These are phyloP conservation scores for Drosophila mettleri DNA, from an alignment of 2,888 invertebrate species.

Conservation along the genomic window DNA sequence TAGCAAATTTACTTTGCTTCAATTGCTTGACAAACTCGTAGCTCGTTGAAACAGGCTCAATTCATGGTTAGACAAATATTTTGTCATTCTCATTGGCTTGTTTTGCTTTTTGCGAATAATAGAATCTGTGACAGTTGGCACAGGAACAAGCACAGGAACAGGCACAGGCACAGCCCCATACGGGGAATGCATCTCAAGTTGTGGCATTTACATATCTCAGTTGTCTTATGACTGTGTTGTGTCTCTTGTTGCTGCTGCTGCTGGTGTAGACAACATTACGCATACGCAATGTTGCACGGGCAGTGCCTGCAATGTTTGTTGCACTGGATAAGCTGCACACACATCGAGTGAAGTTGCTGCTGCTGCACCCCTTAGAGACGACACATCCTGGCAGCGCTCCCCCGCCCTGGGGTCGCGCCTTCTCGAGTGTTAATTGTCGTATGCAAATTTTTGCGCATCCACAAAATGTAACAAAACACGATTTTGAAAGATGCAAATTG, in stretches of 20 bases:
- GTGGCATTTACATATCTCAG: constrained; percentile 60
- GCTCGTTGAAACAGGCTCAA: background rate
- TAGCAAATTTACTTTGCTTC: background rate
- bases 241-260: constrained; percentile 18
- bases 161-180: background rate
- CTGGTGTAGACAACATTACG: constrained; percentile 54
- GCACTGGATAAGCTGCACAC: constrained; percentile 48
- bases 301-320: constrained; percentile 44
- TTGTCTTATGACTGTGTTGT: constrained; percentile 31
- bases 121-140: constrained; percentile 28
- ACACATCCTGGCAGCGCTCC: constrained; percentile 17
- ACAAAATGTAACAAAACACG: constrained; percentile 81
- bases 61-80: constrained; percentile 48
- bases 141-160: no score
- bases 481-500: constrained; percentile 82
- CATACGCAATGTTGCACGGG: constrained; percentile 57
- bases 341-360: constrained; percentile 16
- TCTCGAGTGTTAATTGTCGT: constrained; percentile 81
- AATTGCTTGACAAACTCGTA: background rate
- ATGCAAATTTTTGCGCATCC: constrained; percentile 82
- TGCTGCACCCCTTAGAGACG: constrained; percentile 40
- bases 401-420: constrained; percentile 49
- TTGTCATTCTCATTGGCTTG: constrained; percentile 51
- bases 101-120: constrained; percentile 46
- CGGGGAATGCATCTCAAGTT: constrained; percentile 24